phyloP scores from a whole-genome alignment of 2,797 vertebrate genomes.

The Melopsittacus undulatus region DNA sequence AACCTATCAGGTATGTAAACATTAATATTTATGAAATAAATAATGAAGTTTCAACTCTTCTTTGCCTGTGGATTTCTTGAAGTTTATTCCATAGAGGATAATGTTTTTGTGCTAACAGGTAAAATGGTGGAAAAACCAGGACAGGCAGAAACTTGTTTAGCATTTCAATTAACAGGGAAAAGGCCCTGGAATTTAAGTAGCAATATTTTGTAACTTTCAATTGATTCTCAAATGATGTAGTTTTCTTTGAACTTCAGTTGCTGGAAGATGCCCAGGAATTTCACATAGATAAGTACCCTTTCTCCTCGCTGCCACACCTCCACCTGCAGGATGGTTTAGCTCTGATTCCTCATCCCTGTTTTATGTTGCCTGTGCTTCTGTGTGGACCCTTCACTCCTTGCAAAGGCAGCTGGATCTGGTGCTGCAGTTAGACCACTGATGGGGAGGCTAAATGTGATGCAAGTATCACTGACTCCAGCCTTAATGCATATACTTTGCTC shows the following conservation, averaged over 20 bases:
- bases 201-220: constrained; percentile 10
- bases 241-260: constrained; percentile 49
- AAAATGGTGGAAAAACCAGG: constrained; percentile 45
- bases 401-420: background rate
- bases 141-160: constrained; percentile 41
- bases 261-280: constrained; percentile 37
- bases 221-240: constrained; percentile 30
- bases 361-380: background rate
- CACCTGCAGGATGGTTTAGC: background rate
- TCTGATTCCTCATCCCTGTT: background rate
- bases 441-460: background rate
- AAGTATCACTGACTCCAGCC: background rate
- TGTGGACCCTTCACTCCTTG: background rate
- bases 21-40: constrained; percentile 67
- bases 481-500: background rate
- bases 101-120: constrained; percentile 44
- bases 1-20: constrained; percentile 27
- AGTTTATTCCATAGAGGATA: constrained; percentile 53
- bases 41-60: constrained; percentile 24
- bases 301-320: background rate
- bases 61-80: constrained; percentile 11
- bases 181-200: constrained; percentile 16
- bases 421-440: background rate
- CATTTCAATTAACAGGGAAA: constrained; percentile 58
- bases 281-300: background rate